A percentile compares a stretch with the other conserved stretches of the same genome.
These are phyloP conservation scores for Coregonus ussuriensis DNA, from an alignment of 2,797 vertebrate genomes.

Conservation along the genomic window DNA sequence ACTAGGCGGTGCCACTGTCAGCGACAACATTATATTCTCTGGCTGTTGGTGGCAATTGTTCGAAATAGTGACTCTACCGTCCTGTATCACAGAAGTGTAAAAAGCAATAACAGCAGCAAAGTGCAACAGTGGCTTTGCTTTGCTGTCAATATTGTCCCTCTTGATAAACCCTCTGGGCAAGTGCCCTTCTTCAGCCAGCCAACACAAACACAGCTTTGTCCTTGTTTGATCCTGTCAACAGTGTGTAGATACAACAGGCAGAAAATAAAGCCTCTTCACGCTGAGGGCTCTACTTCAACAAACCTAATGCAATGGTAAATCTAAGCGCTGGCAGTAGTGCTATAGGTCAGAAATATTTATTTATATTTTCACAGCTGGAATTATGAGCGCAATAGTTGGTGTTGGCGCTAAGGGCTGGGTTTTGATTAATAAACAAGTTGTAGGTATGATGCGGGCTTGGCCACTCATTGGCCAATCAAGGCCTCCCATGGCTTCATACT, in stretches of 20 bases:
- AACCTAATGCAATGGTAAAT: too few relatives aligned
- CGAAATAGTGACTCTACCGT: constrained; percentile 43
- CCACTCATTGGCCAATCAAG: too few relatives aligned
- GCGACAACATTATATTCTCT: constrained; percentile 41
- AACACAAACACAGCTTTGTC: constrained; percentile 38
- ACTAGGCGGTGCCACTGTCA: constrained; percentile 31
- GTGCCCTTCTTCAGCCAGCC: constrained; percentile 36
- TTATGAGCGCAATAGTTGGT: too few relatives aligned
- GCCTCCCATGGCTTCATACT: too few relatives aligned
- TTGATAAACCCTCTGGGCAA: constrained; percentile 62
- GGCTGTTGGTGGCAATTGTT: constrained; percentile 50
- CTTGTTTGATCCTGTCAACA: constrained; percentile 1
- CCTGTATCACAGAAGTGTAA: constrained; percentile 57
- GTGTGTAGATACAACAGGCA: not conserved
- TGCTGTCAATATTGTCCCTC: constrained; percentile 62
- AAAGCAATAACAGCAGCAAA: constrained; percentile 64
- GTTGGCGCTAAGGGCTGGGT: too few relatives aligned
- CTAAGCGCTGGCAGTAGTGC: too few relatives aligned
- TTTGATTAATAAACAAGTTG: too few relatives aligned
- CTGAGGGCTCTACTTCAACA: not conserved
- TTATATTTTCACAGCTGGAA: too few relatives aligned
- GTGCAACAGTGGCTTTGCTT: constrained; percentile 53
- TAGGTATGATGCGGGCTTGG: too few relatives aligned
- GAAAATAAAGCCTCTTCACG: constrained; percentile 26
- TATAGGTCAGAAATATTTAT: not conserved